Conservation (phyloP, 2,888 invertebrate species). For the Diplazon laetatorius region DNA sequence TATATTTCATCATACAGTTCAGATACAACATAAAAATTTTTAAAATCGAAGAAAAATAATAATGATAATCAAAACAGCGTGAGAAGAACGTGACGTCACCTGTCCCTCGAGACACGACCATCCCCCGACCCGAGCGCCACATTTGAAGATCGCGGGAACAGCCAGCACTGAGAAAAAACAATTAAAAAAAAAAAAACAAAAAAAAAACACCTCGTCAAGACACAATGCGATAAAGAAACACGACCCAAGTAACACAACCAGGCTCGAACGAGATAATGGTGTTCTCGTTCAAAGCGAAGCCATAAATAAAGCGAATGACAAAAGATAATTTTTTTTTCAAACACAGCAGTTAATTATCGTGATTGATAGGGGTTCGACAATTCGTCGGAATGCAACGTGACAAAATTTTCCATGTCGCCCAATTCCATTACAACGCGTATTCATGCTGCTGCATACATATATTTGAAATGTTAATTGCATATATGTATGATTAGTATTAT, state of each 20-base stretch:
- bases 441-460: too few species aligned
- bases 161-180: not conserved
- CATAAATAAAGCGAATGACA: too few species aligned
- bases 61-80: not conserved
- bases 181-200: not conserved
- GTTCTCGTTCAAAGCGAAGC: too few species aligned
- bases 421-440: slow-evolving; percentile 43
- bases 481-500: slow-evolving; percentile 1
- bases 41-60: slow-evolving; percentile 8
- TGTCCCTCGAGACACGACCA: not conserved
- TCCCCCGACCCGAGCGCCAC: too few species aligned
- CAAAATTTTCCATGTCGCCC: slow-evolving; percentile 37
- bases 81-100: too few species aligned
- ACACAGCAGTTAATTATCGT: too few species aligned
- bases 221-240: not conserved
- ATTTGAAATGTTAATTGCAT: too few species aligned
- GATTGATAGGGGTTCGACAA: slow-evolving; percentile 35
- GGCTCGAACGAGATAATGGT: too few species aligned
- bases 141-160: not conserved
- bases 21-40: not conserved
- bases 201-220: not conserved
- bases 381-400: slow-evolving; percentile 2
- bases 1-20: slow-evolving; percentile 2
- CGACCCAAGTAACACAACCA: not conserved
- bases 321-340: too few species aligned